A percentile compares a stretch with the other conserved stretches of the same genome.
phyloP scores from a whole-genome alignment of 2,797 vertebrate species.

The Gephyroberyx darwinii region DNA sequence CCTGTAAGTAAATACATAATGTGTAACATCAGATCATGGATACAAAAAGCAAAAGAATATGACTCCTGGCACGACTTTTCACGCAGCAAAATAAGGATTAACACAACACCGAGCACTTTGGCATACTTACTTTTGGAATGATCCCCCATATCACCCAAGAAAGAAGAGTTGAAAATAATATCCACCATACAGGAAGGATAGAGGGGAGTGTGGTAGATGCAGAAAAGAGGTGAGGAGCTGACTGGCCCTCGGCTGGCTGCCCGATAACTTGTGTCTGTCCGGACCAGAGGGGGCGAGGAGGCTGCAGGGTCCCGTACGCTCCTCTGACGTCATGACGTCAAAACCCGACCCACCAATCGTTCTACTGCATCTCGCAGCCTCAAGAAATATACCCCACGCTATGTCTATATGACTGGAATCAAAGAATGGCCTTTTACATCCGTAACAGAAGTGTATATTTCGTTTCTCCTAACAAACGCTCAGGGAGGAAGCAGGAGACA shows the following conservation, averaged over 20 bases:
- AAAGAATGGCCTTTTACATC: not conserved
- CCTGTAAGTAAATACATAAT: not conserved
- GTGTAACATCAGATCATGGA: not conserved
- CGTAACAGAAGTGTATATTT: not conserved
- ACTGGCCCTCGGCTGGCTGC: slow-evolving; percentile 81
- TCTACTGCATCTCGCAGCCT: slow-evolving; percentile 13
- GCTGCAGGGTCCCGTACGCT: slow-evolving; percentile 82
- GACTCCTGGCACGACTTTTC: not conserved
- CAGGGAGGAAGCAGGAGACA: no score
- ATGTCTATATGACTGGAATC: not conserved
- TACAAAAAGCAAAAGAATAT: not conserved
- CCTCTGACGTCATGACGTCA: slow-evolving; percentile 88
- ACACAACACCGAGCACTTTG: no score
- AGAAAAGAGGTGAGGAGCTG: slow-evolving; percentile 80
- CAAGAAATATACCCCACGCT: slow-evolving; percentile 18
- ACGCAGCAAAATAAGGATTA: not conserved
- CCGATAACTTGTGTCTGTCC: slow-evolving; percentile 84
- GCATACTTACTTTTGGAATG: slow-evolving; percentile 92
- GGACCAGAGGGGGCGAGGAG: slow-evolving; percentile 74
- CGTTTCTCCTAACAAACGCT: no score
- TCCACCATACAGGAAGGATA: slow-evolving; percentile 92
- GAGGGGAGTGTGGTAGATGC: slow-evolving; percentile 76
- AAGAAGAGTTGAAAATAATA: slow-evolving; percentile 88
- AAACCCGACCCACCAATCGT: slow-evolving; percentile 62
- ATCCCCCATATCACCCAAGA: slow-evolving; percentile 97